These are phyloP conservation scores for Danio albolineatus DNA, from an alignment of 2,797 vertebrate species.

Conservation along the genomic window DNA sequence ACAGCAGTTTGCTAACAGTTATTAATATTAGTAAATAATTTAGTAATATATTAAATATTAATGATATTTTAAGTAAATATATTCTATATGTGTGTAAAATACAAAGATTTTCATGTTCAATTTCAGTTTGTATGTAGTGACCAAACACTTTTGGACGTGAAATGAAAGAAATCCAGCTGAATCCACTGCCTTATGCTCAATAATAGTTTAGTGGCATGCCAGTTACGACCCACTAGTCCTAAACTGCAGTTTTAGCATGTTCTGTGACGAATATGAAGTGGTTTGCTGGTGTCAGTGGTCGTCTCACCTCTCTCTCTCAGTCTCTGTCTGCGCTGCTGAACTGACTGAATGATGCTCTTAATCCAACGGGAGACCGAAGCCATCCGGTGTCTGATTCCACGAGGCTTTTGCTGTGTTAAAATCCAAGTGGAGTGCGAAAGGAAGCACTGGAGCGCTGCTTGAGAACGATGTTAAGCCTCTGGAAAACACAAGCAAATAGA, in stretches of 20 bases:
- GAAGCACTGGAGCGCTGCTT: not conserved
- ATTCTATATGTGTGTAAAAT: too few relatives aligned
- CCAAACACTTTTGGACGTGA: slow-evolving; percentile 6
- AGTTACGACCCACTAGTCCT: not conserved
- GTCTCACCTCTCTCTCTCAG: slow-evolving; percentile 63
- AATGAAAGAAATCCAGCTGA: not conserved
- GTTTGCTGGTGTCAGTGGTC: not conserved
- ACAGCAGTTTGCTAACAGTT: too few relatives aligned
- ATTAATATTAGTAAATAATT: too few relatives aligned
- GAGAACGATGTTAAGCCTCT: not conserved
- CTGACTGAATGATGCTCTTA: slow-evolving; percentile 60
- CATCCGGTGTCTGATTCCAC: slow-evolving; percentile 59
- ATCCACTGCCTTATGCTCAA: not conserved
- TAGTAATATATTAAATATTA: too few relatives aligned
- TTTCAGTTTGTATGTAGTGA: not conserved
- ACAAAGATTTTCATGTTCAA: not conserved
- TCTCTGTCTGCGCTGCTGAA: slow-evolving; percentile 67
- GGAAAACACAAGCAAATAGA: slow-evolving; percentile 11
- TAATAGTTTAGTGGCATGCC: not conserved
- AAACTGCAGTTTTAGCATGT: not conserved
- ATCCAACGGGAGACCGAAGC: slow-evolving; percentile 72
- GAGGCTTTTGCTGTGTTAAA: slow-evolving; percentile 65
- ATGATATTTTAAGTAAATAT: too few relatives aligned
- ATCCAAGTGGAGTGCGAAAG: slow-evolving; percentile 59
- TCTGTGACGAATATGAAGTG: not conserved